phyloP scores from a whole-genome alignment of 2,888 invertebrate species.

The Conomelus anceps region DNA sequence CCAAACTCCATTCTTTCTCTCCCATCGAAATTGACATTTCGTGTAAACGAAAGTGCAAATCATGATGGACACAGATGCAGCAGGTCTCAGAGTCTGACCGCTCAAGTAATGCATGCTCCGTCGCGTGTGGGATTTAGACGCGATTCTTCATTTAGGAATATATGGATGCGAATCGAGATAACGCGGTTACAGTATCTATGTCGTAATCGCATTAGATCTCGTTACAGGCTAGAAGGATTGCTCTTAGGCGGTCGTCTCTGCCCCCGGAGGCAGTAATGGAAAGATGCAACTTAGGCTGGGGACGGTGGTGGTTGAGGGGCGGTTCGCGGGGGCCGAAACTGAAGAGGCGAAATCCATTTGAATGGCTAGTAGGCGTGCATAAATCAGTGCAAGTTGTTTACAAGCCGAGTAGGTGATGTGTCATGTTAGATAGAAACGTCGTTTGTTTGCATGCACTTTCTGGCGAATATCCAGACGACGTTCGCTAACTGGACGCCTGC shows the following conservation, averaged over 20 bases:
- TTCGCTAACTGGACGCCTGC: no score
- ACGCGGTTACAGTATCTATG: background rate
- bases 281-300: no score
- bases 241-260: background rate
- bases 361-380: conserved; percentile 1
- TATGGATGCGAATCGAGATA: no score
- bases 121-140: background rate
- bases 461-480: background rate
- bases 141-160: background rate
- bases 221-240: background rate
- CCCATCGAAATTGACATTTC: background rate
- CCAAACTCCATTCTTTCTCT: background rate
- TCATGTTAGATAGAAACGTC: background rate
- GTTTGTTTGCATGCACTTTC: background rate
- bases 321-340: no score
- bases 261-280: background rate
- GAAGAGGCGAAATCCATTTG: background rate
- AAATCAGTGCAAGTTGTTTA: background rate
- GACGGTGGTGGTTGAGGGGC: background rate
- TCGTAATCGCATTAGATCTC: no score
- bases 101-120: background rate
- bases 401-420: background rate
- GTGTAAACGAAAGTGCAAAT: background rate
- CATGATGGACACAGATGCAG: background rate
- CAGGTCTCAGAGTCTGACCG: no score